Percentiles rank a stretch among this genome's conserved stretches.
These are phyloP conservation scores for Parascotia fuliginaria DNA, from an alignment of 2,888 invertebrate species.

Conservation along the genomic window DNA sequence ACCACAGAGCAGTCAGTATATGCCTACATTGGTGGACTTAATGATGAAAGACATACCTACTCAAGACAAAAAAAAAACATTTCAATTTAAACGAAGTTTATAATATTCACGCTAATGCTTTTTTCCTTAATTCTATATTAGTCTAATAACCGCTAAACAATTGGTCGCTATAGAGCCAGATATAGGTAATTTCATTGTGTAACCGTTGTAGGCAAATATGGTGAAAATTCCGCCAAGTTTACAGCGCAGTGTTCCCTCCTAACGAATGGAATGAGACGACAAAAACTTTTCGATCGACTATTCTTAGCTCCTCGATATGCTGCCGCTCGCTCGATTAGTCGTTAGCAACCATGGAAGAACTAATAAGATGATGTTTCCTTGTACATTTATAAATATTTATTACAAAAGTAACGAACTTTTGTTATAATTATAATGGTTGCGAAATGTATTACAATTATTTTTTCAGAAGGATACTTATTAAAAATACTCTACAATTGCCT, in stretches of 20 bases:
- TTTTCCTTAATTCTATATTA: not conserved
- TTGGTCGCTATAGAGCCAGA: slow-evolving; percentile 1
- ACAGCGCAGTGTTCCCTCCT: slow-evolving; percentile 48
- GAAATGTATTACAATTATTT: no score
- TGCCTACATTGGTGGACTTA: no score
- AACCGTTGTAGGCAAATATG: slow-evolving; percentile 39
- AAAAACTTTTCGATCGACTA: slow-evolving; percentile 69
- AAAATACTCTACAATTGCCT: no score
- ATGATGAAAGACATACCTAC: no score
- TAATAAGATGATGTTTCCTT: slow-evolving; percentile 17
- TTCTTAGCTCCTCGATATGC: slow-evolving; percentile 60
- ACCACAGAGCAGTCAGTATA: no score
- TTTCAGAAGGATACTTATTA: no score
- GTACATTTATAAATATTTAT: no score
- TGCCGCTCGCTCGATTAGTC: slow-evolving; percentile 61
- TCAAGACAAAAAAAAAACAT: no score
- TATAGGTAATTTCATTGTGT: slow-evolving; percentile 27
- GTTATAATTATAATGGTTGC: no score
- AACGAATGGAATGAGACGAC: slow-evolving; percentile 65
- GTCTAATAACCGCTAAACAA: not conserved
- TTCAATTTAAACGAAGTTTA: no score
- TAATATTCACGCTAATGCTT: not conserved
- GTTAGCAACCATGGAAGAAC: slow-evolving; percentile 37
- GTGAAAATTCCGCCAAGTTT: slow-evolving; percentile 46
- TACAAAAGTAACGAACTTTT: no score